Evolutionary conservation across 2,888 invertebrate genomes (phyloP).

Genomic region (Tetranychus truncatus): DNA sequence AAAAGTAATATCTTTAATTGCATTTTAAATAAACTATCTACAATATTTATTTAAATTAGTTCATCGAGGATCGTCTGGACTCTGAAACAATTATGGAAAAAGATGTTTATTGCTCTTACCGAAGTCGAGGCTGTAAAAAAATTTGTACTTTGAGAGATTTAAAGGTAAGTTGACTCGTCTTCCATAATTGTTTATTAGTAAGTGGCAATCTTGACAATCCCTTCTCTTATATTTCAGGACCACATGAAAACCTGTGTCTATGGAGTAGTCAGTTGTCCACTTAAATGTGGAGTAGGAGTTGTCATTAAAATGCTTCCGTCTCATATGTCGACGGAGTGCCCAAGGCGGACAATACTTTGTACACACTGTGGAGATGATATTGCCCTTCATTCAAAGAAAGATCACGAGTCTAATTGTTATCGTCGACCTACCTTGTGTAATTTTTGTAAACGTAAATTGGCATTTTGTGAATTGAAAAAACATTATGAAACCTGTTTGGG

Average conservation of each 20-base stretch:
- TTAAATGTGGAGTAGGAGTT: conserved; percentile 18
- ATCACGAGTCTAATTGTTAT: conserved; percentile 16
- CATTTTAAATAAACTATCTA: background rate
- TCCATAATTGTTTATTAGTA: background rate
- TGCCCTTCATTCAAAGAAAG: conserved; percentile 11
- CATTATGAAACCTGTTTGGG: conserved; percentile 16
- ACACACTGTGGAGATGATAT: conserved; percentile 19
- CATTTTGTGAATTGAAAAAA: conserved; percentile 13
- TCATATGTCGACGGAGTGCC: conserved; percentile 19
- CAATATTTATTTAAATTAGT: background rate
- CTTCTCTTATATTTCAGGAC: background rate
- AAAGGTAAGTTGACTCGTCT: conserved; percentile 10
- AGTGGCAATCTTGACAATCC: conserved; percentile 3
- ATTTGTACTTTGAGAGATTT: conserved; percentile 14
- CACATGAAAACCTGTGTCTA: conserved; percentile 18
- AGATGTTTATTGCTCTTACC: conserved; percentile 19
- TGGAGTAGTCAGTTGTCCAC: conserved; percentile 18
- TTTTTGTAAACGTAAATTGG: conserved; percentile 16
- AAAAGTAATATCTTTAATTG: background rate
- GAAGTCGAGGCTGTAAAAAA: conserved; percentile 17
- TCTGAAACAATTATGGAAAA: conserved; percentile 11
- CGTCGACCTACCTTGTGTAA: conserved; percentile 14
- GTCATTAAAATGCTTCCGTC: conserved; percentile 15
- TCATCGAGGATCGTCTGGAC: conserved; percentile 12
- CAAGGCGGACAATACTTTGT: conserved; percentile 14